Base-by-base conservation (phyloP, 2,888 invertebrate species). In the Tachina lurida region DNA sequence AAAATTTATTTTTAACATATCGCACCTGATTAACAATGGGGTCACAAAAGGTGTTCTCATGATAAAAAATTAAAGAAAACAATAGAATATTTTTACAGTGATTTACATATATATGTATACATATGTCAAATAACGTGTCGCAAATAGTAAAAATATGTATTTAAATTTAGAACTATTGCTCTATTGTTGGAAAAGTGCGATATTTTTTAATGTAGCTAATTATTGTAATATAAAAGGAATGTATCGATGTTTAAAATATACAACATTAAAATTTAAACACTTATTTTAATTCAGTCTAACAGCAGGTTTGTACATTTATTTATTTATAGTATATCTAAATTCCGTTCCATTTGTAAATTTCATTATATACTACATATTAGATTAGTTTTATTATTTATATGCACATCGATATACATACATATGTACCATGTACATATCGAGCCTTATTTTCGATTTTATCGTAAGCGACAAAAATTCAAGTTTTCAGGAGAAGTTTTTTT, bases 171-270 rank as follows among this genome's bases (percentile, higher is more conserved):
- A 13, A 15, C 7, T 49, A 7, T 49, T 49, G 15, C 5, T 15
- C 7, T 15, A 49, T 49, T 49, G 13, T 13, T 15, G 15, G 15
- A 15, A 13, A 49, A 49, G 49, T 49, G 49, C 15, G 31, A 78
- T 70, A 70, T 62, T 62, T 56, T 68, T 60, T 63, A 75, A 70
- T 75, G 70, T 75, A 77, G 63, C 49, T 63, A 65, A 80, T 65
- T 71, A 77, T 71, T 83, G 65, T 71, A 82, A 63, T 58, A 71
- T 63, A 60, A 52, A 67, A 22, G 54, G 67, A 75, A 75, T 75
- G 60, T 70, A 71, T 77, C 43, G 71, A 83, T 83, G 82, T 83
- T 83, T 71, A 22, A 83, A 83, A 77, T 65, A 77, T 58, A 82
- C 56, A 70, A 52, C 3, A 60, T 62, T 49, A 70, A 82, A 76